Evolutionary conservation across 2,113 vertebrate species (phyloP).

Genomic region (Phrynosoma platyrhinos): DNA sequence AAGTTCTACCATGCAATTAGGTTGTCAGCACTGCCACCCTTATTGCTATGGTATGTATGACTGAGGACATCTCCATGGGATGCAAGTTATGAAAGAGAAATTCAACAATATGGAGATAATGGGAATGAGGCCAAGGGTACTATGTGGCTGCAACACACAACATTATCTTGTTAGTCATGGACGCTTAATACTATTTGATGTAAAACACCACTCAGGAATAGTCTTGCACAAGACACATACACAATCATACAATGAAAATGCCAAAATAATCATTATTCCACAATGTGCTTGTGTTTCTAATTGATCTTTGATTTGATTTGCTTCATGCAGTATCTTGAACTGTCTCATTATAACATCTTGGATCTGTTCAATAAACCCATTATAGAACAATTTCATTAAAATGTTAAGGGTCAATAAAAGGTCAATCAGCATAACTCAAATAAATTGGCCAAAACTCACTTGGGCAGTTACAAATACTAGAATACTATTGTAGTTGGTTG

Average conservation of each 20-base stretch:
- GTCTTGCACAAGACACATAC: not conserved
- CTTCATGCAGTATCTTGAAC: not conserved
- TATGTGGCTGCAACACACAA: not conserved
- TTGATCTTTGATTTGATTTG: not conserved
- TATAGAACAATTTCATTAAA: not conserved
- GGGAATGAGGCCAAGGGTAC: not conserved
- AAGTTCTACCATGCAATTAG: not conserved
- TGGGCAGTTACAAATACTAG: too few relatives aligned
- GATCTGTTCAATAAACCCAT: not conserved
- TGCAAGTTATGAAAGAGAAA: not conserved
- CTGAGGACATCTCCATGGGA: not conserved
- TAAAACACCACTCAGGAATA: not conserved
- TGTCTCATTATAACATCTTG: not conserved
- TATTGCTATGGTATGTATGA: not conserved
- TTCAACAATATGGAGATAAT: not conserved
- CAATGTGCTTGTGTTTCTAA: not conserved
- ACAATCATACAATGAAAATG: not conserved
- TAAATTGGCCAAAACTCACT: too few relatives aligned
- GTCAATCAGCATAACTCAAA: too few relatives aligned
- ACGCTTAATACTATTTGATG: not conserved
- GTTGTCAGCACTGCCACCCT: not conserved
- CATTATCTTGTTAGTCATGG: not conserved
- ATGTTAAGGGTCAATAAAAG: not conserved
- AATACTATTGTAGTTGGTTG: too few relatives aligned
- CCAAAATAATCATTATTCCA: not conserved